These are phyloP conservation scores for Cebus imitator DNA, from an alignment of 2,113 vertebrate genomes.

Conservation along the genomic window DNA sequence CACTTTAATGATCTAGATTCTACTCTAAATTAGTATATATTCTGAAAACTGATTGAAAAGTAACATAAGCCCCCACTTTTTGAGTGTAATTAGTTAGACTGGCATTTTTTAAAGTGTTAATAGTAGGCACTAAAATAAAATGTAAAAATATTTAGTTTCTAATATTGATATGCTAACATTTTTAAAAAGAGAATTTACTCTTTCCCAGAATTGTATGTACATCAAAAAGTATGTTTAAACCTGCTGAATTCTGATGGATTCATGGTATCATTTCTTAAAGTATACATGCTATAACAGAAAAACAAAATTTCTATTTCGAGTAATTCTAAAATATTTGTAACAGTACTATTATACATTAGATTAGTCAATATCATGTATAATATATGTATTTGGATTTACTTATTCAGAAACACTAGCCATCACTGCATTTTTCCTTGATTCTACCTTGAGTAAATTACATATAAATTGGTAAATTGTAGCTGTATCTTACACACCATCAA, in stretches of 20 bases:
- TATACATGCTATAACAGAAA: neutral
- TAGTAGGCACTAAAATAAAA: neutral
- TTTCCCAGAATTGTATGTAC: neutral
- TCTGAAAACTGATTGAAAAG: neutral
- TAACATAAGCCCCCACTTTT: neutral
- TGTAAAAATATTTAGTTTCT: neutral
- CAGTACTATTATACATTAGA: neutral
- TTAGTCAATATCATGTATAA: neutral
- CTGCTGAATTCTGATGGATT: neutral
- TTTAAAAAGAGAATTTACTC: neutral
- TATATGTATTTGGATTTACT: neutral
- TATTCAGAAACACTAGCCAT: neutral
- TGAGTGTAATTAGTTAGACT: neutral
- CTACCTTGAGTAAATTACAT: neutral
- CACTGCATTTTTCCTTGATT: neutral
- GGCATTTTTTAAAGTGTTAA: neutral
- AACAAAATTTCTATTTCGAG: neutral
- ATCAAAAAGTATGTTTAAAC: neutral
- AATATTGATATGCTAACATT: neutral
- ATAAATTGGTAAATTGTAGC: neutral
- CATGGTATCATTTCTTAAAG: neutral
- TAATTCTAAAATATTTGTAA: neutral
- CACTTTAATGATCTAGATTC: neutral
- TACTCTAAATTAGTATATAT: neutral
- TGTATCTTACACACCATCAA: neutral